A percentile compares a stretch with the other conserved stretches of the same genome.
Evolutionary conservation across 2,113 vertebrate genomes (phyloP).

Genomic region (Macquaria australasica): DNA sequence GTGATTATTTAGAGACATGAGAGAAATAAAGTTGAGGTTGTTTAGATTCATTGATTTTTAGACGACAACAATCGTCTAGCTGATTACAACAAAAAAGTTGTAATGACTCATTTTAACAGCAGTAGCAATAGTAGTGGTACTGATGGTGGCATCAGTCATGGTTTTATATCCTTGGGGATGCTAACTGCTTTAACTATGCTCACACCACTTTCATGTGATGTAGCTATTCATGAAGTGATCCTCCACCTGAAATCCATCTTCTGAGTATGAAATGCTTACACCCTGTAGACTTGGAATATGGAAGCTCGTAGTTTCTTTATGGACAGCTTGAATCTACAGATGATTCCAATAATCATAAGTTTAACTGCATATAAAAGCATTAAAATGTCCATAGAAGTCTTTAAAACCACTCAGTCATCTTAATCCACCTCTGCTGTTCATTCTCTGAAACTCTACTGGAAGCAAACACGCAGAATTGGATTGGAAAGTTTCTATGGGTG

Average conservation of each 20-base stretch:
- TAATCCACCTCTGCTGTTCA: background rate
- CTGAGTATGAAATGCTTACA: background rate
- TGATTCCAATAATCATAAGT: background rate
- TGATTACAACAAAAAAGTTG: slow-evolving; percentile 17
- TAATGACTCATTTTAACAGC: slow-evolving; percentile 21
- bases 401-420: background rate
- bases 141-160: background rate
- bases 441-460: background rate
- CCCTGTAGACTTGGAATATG: background rate
- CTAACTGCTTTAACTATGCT: background rate
- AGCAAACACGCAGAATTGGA: background rate
- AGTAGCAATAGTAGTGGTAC: background rate
- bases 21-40: slow-evolving; percentile 49
- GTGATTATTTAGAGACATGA: slow-evolving; percentile 53
- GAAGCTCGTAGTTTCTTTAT: background rate
- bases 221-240: background rate
- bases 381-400: background rate
- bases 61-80: slow-evolving; percentile 17
- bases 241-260: background rate
- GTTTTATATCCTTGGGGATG: background rate
- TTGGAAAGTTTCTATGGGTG: background rate
- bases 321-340: background rate
- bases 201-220: background rate
- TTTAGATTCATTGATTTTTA: slow-evolving; percentile 52
- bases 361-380: background rate